phyloP scores from a whole-genome alignment of 1,140 invertebrate species.

The Teleopsis dalmanni region DNA sequence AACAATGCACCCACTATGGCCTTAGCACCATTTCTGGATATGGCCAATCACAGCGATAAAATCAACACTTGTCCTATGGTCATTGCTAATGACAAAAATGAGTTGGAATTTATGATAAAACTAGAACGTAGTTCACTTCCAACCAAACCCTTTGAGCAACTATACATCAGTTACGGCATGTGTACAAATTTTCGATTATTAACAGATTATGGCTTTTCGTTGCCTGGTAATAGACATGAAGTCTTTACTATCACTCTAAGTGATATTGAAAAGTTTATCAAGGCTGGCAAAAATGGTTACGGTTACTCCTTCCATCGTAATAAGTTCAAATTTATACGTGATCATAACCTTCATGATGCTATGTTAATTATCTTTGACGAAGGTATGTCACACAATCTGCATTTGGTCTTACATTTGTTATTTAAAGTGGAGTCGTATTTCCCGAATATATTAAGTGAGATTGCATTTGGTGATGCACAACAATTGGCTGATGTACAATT shows the following conservation, averaged over 20 bases:
- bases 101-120: constrained; percentile 33
- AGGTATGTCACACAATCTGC: constrained; percentile 45
- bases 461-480: constrained; percentile 31
- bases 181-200: constrained; percentile 62
- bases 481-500: constrained; percentile 27
- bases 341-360: constrained; percentile 45
- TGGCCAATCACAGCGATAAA: constrained; percentile 64
- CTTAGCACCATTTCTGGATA: constrained; percentile 68
- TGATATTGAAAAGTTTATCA: constrained; percentile 44
- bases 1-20: constrained; percentile 54
- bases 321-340: constrained; percentile 48
- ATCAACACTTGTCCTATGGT: constrained; percentile 48
- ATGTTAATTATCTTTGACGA: constrained; percentile 41
- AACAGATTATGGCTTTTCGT: constrained; percentile 67
- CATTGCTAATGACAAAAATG: constrained; percentile 10
- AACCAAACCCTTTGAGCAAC: constrained; percentile 50
- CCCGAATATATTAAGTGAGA: constrained; percentile 37
- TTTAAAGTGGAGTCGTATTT: constrained; percentile 32
- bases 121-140: constrained; percentile 48
- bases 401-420: constrained; percentile 43
- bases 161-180: constrained; percentile 70
- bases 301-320: constrained; percentile 28
- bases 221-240: constrained; percentile 56
- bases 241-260: constrained; percentile 48
- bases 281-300: constrained; percentile 27